Percentiles rank a stretch among this genome's conserved stretches.
These are phyloP conservation scores for Phymastichus coffea DNA, from an alignment of 1,140 invertebrate genomes.

Conservation along the genomic window DNA sequence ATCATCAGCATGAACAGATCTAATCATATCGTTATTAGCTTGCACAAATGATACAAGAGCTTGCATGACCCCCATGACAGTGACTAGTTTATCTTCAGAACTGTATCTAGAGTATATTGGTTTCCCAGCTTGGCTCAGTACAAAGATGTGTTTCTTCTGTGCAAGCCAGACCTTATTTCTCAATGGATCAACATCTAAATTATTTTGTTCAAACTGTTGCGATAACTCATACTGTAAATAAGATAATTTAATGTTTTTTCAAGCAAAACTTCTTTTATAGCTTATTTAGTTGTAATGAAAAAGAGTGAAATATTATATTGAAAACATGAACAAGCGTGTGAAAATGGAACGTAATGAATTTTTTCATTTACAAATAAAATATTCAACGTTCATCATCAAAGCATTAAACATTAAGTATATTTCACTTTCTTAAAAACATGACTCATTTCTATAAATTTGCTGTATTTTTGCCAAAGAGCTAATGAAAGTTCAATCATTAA, in stretches of 20 bases:
- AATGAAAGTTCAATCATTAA: no score
- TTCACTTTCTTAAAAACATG: no score
- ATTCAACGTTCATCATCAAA: no score
- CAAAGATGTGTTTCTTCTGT: constrained; percentile 90
- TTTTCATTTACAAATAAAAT: no score
- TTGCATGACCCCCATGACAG: constrained; percentile 93
- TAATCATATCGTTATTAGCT: constrained; percentile 76
- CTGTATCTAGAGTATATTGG: constrained; percentile 91
- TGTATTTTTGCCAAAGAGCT: no score
- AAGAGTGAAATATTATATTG: no score
- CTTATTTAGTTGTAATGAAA: background rate
- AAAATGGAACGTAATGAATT: no score
- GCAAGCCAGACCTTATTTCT: constrained; percentile 65
- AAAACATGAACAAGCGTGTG: no score
- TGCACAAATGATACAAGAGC: constrained; percentile 91
- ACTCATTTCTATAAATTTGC: no score
- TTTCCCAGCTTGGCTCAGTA: constrained; percentile 92
- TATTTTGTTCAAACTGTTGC: constrained; percentile 44
- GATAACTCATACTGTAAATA: constrained; percentile 45
- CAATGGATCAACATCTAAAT: constrained; percentile 47
- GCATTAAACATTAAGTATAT: no score
- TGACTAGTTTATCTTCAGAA: constrained; percentile 91
- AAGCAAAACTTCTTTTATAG: background rate
- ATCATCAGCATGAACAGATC: constrained; percentile 81
- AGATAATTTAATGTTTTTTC: background rate